These are phyloP conservation scores for Cosmorhoe ocellata DNA, from an alignment of 2,888 invertebrate genomes.

Conservation along the genomic window DNA sequence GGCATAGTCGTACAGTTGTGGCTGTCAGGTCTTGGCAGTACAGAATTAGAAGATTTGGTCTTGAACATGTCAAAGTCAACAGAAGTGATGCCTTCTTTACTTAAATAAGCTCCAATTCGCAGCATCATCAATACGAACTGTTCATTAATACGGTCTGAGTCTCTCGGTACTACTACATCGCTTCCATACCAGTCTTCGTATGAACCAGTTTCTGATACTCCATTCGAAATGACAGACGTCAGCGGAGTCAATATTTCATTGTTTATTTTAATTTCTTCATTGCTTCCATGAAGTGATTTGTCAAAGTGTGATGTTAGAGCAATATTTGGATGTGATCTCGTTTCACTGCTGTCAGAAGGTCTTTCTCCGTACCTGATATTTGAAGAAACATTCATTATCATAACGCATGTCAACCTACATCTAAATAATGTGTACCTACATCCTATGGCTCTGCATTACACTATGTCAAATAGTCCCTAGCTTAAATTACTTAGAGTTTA, in stretches of 20 bases:
- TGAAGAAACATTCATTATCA: background rate
- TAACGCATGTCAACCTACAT: background rate
- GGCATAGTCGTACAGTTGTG: slow-evolving; percentile 40
- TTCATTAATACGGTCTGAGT: slow-evolving; percentile 69
- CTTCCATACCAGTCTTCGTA: slow-evolving; percentile 66
- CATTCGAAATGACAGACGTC: slow-evolving; percentile 43
- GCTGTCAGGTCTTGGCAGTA: slow-evolving; percentile 29
- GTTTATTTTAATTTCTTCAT: slow-evolving; percentile 41
- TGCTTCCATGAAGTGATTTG: slow-evolving; percentile 38
- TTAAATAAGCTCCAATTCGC: slow-evolving; percentile 58
- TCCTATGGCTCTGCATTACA: no score
- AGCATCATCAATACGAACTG: slow-evolving; percentile 71
- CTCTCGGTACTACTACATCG: slow-evolving; percentile 63
- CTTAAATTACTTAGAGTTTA: no score
- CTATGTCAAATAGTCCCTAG: no score
- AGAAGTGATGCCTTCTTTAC: slow-evolving; percentile 43
- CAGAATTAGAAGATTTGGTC: slow-evolving; percentile 26
- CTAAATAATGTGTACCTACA: no score
- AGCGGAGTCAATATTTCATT: slow-evolving; percentile 38
- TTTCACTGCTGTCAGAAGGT: slow-evolving; percentile 8
- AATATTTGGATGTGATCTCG: slow-evolving; percentile 16
- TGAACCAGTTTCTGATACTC: slow-evolving; percentile 50
- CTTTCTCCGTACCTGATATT: slow-evolving; percentile 53
- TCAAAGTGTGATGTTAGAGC: slow-evolving; percentile 31
- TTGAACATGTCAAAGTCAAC: slow-evolving; percentile 38